Evolutionary conservation across 2,888 invertebrate species (phyloP).

Genomic region (Hyposoter didymator): DNA sequence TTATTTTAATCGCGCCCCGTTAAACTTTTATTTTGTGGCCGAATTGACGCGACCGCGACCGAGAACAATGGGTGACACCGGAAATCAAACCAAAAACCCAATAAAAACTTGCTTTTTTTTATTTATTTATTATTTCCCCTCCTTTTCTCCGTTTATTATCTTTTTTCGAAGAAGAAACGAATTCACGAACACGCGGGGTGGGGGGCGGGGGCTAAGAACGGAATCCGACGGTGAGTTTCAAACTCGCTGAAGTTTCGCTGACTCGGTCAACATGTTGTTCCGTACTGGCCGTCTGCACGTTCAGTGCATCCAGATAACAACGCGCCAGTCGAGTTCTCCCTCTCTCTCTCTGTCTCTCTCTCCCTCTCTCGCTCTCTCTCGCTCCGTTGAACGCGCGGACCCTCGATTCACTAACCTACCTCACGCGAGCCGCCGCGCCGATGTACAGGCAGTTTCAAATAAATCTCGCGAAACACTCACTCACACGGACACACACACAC

Average conservation of each 20-base stretch:
- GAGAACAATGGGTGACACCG: background rate
- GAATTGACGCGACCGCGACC: background rate
- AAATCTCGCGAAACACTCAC: background rate
- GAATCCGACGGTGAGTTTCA: slow-evolving; percentile 40
- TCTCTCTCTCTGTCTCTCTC: background rate
- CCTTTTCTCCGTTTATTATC: background rate
- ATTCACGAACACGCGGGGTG: background rate
- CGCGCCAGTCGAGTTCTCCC: slow-evolving; percentile 52
- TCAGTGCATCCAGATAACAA: slow-evolving; percentile 80
- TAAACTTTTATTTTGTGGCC: background rate
- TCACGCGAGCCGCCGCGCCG: slow-evolving; percentile 72
- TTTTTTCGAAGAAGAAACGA: background rate
- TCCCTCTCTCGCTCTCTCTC: background rate
- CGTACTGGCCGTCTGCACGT: slow-evolving; percentile 79
- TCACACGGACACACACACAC: background rate
- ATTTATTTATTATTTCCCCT: background rate
- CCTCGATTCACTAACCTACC: slow-evolving; percentile 82
- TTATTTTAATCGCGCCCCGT: too few species aligned
- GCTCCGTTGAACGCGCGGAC: slow-evolving; percentile 50
- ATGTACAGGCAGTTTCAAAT: slow-evolving; percentile 77
- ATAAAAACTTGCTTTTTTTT: background rate
- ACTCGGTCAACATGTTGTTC: slow-evolving; percentile 79
- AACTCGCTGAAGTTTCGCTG: slow-evolving; percentile 73
- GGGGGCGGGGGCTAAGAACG: background rate
- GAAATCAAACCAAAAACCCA: slow-evolving; percentile 11